Evolutionary conservation across 2,888 invertebrate genomes (phyloP).

Genomic region (Tetranychus truncatus): DNA sequence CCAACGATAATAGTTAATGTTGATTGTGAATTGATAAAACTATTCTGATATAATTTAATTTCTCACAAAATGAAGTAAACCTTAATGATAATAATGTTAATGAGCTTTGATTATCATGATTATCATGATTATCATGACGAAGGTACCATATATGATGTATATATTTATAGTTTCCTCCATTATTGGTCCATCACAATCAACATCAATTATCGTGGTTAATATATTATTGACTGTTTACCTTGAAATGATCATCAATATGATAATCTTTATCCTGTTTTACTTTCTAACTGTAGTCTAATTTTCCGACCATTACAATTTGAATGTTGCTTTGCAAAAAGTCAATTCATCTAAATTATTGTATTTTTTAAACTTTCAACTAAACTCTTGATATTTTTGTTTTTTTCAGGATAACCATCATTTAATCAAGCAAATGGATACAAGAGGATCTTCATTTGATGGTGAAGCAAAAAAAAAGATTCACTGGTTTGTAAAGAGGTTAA

Average conservation of each 20-base stretch:
- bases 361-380: no score
- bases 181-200: not conserved
- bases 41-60: no score
- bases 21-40: not conserved
- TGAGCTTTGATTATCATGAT: not conserved
- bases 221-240: not conserved
- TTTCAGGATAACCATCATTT: no score
- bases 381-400: no score
- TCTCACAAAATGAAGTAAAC: no score
- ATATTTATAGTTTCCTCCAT: not conserved
- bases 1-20: not conserved
- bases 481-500: no score
- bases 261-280: constrained; percentile 1
- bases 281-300: not conserved
- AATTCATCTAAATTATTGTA: no score
- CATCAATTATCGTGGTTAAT: not conserved
- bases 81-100: no score
- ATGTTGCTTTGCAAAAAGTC: no score
- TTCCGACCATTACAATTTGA: not conserved
- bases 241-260: not conserved
- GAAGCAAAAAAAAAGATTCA: no score
- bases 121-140: not conserved
- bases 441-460: no score
- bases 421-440: no score
- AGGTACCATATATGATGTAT: not conserved